A percentile compares a stretch with the other conserved stretches of the same genome.
phyloP scores from a whole-genome alignment of 2,888 invertebrate genomes.

The Cosmia trapezina region DNA sequence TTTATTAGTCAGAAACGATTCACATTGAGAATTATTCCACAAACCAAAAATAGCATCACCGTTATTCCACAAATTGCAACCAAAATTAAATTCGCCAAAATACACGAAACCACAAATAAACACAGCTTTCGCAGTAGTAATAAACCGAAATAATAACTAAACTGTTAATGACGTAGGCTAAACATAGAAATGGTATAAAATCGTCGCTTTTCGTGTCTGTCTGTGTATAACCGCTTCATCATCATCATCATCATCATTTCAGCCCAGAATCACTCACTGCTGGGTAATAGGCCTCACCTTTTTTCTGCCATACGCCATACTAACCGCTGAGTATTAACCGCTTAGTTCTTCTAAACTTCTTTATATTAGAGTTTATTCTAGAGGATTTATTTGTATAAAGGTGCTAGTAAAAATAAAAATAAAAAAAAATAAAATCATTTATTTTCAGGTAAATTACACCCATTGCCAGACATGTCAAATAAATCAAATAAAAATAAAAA shows the following conservation, averaged over 20 bases:
- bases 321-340: too few relatives aligned
- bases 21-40: background rate
- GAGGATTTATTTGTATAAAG: background rate
- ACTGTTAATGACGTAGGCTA: background rate
- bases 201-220: background rate
- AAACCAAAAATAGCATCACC: background rate
- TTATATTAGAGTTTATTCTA: background rate
- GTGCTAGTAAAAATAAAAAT: too few relatives aligned
- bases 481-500: too few relatives aligned
- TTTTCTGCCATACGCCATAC: too few relatives aligned
- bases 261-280: too few relatives aligned
- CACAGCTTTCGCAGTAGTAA: constrained; percentile 2
- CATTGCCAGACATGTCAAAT: too few relatives aligned
- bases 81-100: constrained; percentile 31
- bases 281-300: too few relatives aligned
- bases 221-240: background rate
- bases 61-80: constrained; percentile 6
- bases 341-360: too few relatives aligned
- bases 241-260: background rate
- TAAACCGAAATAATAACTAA: constrained; percentile 6
- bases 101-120: constrained; percentile 32
- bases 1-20: background rate
- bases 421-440: too few relatives aligned
- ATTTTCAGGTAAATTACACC: too few relatives aligned
- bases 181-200: constrained; percentile 1